Evolutionary conservation across 2,113 vertebrate species (phyloP), one percentile per base, ranked within the genome.

Genomic region (Bos indicus): DNA sequence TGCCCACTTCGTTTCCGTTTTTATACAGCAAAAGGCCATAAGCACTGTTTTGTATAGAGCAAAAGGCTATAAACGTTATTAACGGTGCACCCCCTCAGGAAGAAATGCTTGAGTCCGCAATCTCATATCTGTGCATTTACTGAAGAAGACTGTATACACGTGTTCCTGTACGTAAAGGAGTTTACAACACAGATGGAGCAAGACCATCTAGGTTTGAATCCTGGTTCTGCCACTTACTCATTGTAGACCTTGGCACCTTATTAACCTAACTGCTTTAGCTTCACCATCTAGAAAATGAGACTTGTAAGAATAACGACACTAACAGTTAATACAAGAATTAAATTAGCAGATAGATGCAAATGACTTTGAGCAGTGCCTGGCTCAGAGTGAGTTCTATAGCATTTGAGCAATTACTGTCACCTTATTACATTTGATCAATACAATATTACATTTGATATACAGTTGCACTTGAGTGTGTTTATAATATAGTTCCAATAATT

Each of bases 41-140:
- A 54, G 6, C 9, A 4, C 12, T 5, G 64, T 19, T 71, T 71
- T 21, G n/a, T 36, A 11, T 0, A 5, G 33, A 71, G 26, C 33
- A 28, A 6, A 5, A 2, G 11, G 3, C 46, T 5, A 2, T 2
- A 9, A 60, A 5, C 2, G 1, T 10, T 2, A 5, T 8, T 3
- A 15, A 11, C 28, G 3, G 12, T 3, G 21, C 2, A 3, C 17
- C 21, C 6, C n/a, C 33, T 3, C 9, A 5, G 30, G 19, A 15
- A 13, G 46, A 46, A 36, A 21, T 1, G 4, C 5, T 12, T 30
- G 36, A 26, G 21, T 17, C 15, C 2, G 16, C 9, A 14, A 4
- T 23, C 54, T 60, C 11, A 1, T 13, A 21, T 13, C 16, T 10
- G 1, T 15, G 19, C 13, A 7, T 17, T 21, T 62, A 12, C 0